These are phyloP conservation scores for Cisticola juncidis DNA, from an alignment of 2,113 vertebrate species.

Conservation along the genomic window DNA sequence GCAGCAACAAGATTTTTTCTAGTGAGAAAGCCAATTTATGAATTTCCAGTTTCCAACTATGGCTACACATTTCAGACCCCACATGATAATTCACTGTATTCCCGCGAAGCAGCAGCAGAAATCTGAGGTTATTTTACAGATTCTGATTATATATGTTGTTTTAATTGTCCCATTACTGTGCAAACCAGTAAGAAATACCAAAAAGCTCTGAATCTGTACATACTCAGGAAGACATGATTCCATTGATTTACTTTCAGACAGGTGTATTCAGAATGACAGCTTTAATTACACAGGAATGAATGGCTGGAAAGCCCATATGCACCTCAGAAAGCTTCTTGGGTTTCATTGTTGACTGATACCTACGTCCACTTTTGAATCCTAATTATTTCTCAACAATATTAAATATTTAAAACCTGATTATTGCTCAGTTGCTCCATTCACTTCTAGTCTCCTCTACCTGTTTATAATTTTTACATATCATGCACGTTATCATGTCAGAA, in stretches of 20 bases:
- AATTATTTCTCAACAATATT: conserved; percentile 55
- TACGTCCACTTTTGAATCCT: not conserved
- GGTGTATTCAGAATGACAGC: not conserved
- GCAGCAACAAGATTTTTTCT: not conserved
- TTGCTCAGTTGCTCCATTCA: conserved; percentile 18
- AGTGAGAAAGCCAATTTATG: not conserved
- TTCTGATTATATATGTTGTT: not conserved
- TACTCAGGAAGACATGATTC: not conserved
- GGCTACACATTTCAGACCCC: not conserved
- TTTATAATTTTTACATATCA: not conserved
- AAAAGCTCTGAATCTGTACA: not conserved
- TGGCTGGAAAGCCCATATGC: not conserved
- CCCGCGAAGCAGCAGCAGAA: not conserved
- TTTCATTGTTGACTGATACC: not conserved
- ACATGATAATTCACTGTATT: not conserved
- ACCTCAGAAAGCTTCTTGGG: not conserved
- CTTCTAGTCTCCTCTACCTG: not conserved
- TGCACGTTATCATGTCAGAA: not conserved
- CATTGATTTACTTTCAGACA: not conserved
- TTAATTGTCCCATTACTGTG: not conserved
- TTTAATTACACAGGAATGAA: conserved; percentile 5
- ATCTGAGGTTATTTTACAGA: not conserved
- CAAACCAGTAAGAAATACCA: not conserved
- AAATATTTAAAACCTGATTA: conserved; percentile 56
- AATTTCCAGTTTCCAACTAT: not conserved